Conservation (phyloP, 1,140 invertebrate genomes). For the Apolygus lucorum region DNA sequence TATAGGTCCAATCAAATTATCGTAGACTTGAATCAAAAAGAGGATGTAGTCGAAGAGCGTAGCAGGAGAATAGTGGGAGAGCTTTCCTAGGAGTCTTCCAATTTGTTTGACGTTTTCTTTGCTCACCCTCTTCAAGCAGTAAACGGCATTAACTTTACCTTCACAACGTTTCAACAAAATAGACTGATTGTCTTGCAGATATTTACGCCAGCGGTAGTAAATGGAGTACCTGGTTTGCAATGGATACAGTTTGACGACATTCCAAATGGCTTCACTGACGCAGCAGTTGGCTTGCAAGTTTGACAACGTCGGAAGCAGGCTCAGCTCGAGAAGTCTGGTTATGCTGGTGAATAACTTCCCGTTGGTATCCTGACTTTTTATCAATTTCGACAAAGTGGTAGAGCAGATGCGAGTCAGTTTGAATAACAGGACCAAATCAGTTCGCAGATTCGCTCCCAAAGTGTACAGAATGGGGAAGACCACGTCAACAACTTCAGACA, state of each 20-base stretch:
- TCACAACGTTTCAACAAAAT: slow-evolving; percentile 20
- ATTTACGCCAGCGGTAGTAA: slow-evolving; percentile 27
- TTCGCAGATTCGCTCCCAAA: slow-evolving; percentile 50
- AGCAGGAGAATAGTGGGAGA: slow-evolving; percentile 90
- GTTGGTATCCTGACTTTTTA: slow-evolving; percentile 6
- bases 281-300: slow-evolving; percentile 91
- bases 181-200: slow-evolving; percentile 20
- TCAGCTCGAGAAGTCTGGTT: slow-evolving; percentile 74
- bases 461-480: slow-evolving; percentile 47
- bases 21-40: slow-evolving; percentile 91
- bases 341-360: slow-evolving; percentile 47
- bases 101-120: slow-evolving; percentile 98
- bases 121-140: slow-evolving; percentile 94
- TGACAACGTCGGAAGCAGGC: slow-evolving; percentile 80
- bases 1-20: slow-evolving; percentile 93
- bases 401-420: slow-evolving; percentile 15
- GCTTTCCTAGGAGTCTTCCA: slow-evolving; percentile 89
- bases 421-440: slow-evolving; percentile 48
- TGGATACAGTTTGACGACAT: slow-evolving; percentile 79
- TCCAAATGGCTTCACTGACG: slow-evolving; percentile 93
- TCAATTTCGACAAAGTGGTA: neutral
- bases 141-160: slow-evolving; percentile 62
- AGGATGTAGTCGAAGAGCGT: slow-evolving; percentile 92
- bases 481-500: slow-evolving; percentile 42
- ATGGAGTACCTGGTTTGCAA: slow-evolving; percentile 69